These are phyloP conservation scores for Hepsetus odoe DNA, from an alignment of 2,113 vertebrate species.

Conservation along the genomic window DNA sequence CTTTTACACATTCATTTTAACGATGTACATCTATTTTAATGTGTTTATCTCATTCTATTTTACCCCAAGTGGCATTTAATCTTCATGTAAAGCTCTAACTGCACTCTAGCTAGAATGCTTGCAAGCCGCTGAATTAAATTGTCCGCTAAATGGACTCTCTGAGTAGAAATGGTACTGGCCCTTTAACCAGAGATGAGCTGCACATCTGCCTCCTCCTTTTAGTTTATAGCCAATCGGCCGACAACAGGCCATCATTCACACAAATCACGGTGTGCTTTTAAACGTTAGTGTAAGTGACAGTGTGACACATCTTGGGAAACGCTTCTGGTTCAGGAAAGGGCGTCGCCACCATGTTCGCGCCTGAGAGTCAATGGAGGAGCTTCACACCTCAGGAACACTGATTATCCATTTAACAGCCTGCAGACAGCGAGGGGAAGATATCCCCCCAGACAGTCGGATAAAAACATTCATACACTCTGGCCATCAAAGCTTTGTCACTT, in stretches of 20 bases:
- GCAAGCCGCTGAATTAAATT: too few relatives aligned
- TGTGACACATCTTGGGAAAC: neutral
- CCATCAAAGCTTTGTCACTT: too few relatives aligned
- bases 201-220: neutral
- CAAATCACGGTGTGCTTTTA: neutral
- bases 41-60: too few relatives aligned
- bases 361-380: neutral
- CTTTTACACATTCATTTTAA: too few relatives aligned
- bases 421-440: neutral
- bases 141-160: too few relatives aligned
- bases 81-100: too few relatives aligned
- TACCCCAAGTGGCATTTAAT: too few relatives aligned
- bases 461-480: too few relatives aligned
- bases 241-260: neutral
- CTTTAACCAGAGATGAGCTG: neutral
- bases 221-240: neutral
- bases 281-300: neutral
- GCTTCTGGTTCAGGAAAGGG: neutral
- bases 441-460: neutral
- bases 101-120: too few relatives aligned
- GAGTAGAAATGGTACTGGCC: too few relatives aligned
- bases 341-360: slow-evolving; percentile 18
- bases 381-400: slow-evolving; percentile 22
- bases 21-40: too few relatives aligned
- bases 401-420: slow-evolving; percentile 32